Base-by-base conservation (phyloP, 2,797 vertebrate genomes). In the Kryptolebias ocellatus region DNA sequence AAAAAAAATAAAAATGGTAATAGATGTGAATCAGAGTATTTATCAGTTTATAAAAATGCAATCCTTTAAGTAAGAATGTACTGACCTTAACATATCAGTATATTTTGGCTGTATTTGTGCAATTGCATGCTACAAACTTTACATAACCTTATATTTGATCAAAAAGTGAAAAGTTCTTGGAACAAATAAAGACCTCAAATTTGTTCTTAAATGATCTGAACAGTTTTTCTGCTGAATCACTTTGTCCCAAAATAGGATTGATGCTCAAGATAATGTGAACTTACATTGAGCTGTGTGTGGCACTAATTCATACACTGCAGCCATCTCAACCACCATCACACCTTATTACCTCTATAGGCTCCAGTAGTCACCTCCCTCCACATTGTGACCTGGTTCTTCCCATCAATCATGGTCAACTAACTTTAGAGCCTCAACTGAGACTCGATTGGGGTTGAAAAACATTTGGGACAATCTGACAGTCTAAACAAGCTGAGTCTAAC, bases 321-420 rank as follows among this genome's bases (percentile, higher is more conserved):
- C 80, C 66, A 76, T 64, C 73, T 71, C 70, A 64, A 77, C 34
- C 76, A 71, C 65, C 70, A 86, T 83, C 83, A 76, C 79, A 81
- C 79, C 74, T 80, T 83, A 81, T 89, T 89, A 88, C 78, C 70
- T 75, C 74, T 67, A 18, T 64, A 76, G 64, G 81, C 85, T 81
- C 70, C 64, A 76, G 67, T 84, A 79, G 83, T 80, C 85, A 76
- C 80, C 75, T 80, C 75, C 66, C 81, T 78, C 72, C 53, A 74
- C 77, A 75, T 0, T 15, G 63, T 78, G 67, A 63, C 72, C 58
- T 12, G 60, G 46, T 70, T 68, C 67, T 69, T 74, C 66, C 79
- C 87, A 91, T 91, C 89, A 84, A 85, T 93, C 90, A 92, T 80
- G 73, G 73, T 85, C 85, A 90, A 85, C 79, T 31, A 89, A 76